Evolutionary conservation across 1,140 invertebrate species (phyloP), one percentile per base, ranked within the genome.

Genomic region (Solenopsis invicta): DNA sequence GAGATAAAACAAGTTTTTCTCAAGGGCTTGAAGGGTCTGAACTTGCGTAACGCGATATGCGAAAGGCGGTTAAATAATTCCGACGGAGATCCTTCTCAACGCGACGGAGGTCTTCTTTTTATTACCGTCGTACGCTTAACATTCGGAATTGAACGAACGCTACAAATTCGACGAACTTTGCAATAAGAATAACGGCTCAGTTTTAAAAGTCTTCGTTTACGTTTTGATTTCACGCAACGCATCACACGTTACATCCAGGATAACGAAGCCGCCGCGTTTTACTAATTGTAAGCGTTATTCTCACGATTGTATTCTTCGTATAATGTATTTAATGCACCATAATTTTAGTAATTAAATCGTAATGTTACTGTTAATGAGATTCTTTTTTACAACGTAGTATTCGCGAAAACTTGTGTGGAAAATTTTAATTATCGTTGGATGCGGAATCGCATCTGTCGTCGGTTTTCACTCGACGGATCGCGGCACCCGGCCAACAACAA

Each of bases 361-460:
- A 5, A 64, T 5, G 13, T 24, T 59, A 59, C n/a, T 29, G 29
- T 29, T 29, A 29, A 29, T 29, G n/a, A 59, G 0, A 41, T 41
- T 16, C n/a, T 61, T 59, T 75, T 61, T 16, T 1, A 10, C 16
- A 54, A 75, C 13, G 41, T 24, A 18, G 54, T 24, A 16, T 56
- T 41, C n/a, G 4, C 56, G 2, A 45, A 21, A 75, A 56, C 1
- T 54, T 37, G 8, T 8, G 0, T 34, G 24, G 4, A 45, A 69
- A 69, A 45, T 74, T 74, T 75, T 75, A 59, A 75, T 75, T 41
- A 34, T 41, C 18, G 0, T 37, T 52, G 12, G n/a, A 61, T 10
- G 13, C 3, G 8, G 0, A 16, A 37, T 21, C 21, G 77, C 13
- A 34, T 80, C 10, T 18, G 24, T 34, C n/a, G n/a, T 8, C 16